Conservation (phyloP, 2,113 vertebrate genomes). For the Lanius ludovicianus region DNA sequence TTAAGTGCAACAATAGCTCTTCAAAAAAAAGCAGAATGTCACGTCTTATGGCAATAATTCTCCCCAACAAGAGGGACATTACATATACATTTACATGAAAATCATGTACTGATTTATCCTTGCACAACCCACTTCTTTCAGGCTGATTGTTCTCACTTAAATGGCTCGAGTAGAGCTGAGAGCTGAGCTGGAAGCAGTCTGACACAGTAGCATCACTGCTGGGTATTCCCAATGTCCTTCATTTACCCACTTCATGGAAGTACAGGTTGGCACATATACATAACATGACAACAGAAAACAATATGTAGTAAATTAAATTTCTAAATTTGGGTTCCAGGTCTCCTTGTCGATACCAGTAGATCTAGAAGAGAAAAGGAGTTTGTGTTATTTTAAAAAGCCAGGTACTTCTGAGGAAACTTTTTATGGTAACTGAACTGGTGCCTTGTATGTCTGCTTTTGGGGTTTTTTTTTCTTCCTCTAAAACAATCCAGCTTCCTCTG, state of each 20-base stretch:
- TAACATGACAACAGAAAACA: constrained; percentile 91
- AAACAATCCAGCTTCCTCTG: neutral
- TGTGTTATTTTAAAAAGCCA: neutral
- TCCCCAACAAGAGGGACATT: constrained; percentile 68
- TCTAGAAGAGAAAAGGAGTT: constrained; percentile 69
- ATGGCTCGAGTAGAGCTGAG: neutral
- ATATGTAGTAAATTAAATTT: constrained; percentile 95
- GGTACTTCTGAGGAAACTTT: neutral
- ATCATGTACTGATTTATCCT: constrained; percentile 64
- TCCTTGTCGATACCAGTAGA: constrained; percentile 98
- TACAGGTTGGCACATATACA: constrained; percentile 99
- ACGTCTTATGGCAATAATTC: constrained; percentile 62
- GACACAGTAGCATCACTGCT: neutral
- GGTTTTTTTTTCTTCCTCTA: neutral
- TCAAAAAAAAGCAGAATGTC: constrained; percentile 74
- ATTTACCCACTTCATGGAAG: constrained; percentile 91
- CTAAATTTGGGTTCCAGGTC: constrained; percentile 97
- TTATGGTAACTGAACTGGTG: neutral
- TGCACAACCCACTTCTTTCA: constrained; percentile 25
- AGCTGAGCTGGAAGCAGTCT: constrained; percentile 52
- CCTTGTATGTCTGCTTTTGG: neutral
- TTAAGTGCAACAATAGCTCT: constrained; percentile 69
- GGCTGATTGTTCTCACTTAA: neutral
- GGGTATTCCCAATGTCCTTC: constrained; percentile 28
- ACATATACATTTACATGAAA: constrained; percentile 71